Evolutionary conservation across 2,797 vertebrate genomes (phyloP).

Genomic region (Anabas testudineus): DNA sequence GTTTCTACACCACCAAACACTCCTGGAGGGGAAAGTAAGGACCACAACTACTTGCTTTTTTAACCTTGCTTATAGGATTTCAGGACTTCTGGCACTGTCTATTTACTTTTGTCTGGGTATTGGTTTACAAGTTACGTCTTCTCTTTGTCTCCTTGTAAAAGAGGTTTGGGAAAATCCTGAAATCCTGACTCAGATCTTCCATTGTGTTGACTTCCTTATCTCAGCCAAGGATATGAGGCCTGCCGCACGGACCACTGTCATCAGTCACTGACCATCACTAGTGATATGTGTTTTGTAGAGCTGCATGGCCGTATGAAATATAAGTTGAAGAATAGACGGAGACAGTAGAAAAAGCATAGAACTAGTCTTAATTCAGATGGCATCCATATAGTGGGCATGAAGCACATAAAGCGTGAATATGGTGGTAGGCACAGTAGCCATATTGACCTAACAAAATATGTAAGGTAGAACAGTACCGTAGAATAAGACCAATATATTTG

Average conservation of each 20-base stretch:
- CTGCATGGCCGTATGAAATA: slow-evolving; percentile 19
- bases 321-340: slow-evolving; percentile 6
- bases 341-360: background rate
- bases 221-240: slow-evolving; percentile 13
- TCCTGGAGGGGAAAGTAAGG: slow-evolving; percentile 99
- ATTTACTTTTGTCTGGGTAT: background rate
- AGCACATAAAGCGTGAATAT: too few species aligned
- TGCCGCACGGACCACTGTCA: slow-evolving; percentile 28
- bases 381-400: too few species aligned
- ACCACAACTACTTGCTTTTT: background rate
- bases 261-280: slow-evolving; percentile 22
- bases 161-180: slow-evolving; percentile 38
- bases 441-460: too few species aligned
- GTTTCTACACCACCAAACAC: slow-evolving; percentile 99
- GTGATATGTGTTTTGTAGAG: slow-evolving; percentile 19
- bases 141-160: slow-evolving; percentile 6
- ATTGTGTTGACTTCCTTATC: slow-evolving; percentile 65
- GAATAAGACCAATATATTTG: too few species aligned
- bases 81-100: background rate
- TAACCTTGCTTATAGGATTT: slow-evolving; percentile 26
- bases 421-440: too few species aligned
- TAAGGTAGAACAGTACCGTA: too few species aligned
- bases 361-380: background rate
- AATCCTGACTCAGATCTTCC: slow-evolving; percentile 61
- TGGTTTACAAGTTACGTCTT: slow-evolving; percentile 1